These are phyloP conservation scores for Branchinecta lindahli DNA, from an alignment of 1,140 invertebrate genomes.

Conservation along the genomic window DNA sequence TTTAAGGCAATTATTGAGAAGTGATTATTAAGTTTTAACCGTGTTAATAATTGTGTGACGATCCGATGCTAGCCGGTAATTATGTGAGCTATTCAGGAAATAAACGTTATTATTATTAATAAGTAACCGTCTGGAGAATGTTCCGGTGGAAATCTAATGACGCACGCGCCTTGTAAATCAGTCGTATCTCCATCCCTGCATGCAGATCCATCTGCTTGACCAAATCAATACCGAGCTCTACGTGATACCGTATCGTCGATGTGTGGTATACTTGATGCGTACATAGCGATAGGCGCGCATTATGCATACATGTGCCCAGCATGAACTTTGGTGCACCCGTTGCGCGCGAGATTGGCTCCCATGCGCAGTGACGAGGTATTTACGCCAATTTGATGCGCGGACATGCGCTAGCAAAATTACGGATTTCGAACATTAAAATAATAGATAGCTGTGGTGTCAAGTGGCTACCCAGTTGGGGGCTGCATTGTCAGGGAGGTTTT, in stretches of 20 bases:
- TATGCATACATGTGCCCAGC: slow-evolving; percentile 3
- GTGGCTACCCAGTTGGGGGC: neutral
- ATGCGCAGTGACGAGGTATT: neutral
- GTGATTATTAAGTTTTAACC: no score
- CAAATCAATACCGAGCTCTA: no score
- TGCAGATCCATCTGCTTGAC: no score
- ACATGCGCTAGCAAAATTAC: neutral
- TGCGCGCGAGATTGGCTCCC: neutral
- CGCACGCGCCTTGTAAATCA: no score
- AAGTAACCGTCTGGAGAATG: no score
- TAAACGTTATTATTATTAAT: no score
- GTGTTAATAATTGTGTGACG: no score
- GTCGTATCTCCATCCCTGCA: no score
- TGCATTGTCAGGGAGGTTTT: neutral
- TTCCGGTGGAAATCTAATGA: no score
- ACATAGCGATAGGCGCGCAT: neutral
- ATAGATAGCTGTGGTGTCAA: neutral
- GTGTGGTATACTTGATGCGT: neutral
- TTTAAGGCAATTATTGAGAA: no score
- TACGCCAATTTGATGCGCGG: neutral
- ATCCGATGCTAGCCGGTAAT: no score
- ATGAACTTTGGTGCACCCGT: neutral
- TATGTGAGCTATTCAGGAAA: no score
- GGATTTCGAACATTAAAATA: neutral
- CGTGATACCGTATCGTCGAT: neutral